Percentiles rank a stretch among this genome's conserved stretches.
Conservation (phyloP, 2,888 invertebrate species). For the Xylophagus ater region DNA sequence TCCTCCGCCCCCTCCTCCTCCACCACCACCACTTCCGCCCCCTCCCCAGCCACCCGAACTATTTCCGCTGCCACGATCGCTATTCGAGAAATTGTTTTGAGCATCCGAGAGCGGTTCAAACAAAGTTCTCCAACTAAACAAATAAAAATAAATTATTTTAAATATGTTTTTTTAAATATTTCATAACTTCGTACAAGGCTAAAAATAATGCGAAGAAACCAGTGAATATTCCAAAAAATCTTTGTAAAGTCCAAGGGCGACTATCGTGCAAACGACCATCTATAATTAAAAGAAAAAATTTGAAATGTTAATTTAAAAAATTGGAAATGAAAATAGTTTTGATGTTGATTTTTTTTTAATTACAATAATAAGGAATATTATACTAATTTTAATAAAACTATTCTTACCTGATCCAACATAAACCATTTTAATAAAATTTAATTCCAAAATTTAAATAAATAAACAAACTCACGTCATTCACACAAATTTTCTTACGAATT, state of each 20-base stretch:
- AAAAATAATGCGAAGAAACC: conserved; percentile 5
- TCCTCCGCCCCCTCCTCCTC: conserved; percentile 4
- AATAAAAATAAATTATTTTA: not conserved
- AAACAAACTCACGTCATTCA: no score
- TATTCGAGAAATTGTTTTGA: not conserved
- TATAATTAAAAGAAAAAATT: no score
- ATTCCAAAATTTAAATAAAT: no score
- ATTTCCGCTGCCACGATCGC: not conserved
- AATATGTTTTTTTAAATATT: no score
- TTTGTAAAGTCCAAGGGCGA: conserved; percentile 4
- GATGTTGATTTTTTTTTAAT: no score
- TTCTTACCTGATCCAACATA: conserved; percentile 9
- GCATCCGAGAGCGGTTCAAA: conserved; percentile 5
- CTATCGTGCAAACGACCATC: conserved; percentile 7
- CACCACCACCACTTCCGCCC: conserved; percentile 4
- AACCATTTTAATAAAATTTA: conserved; percentile 11
- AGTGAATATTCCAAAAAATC: conserved; percentile 4
- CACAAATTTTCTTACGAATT: no score
- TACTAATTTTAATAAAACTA: not conserved
- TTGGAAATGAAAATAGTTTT: no score
- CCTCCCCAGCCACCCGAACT: conserved; percentile 6
- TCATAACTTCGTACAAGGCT: conserved; percentile 10
- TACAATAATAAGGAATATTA: no score
- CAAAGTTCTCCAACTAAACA: conserved; percentile 8
- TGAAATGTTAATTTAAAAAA: no score